Evolutionary conservation across 2,113 vertebrate species (phyloP).

Genomic region (Progne subis): DNA sequence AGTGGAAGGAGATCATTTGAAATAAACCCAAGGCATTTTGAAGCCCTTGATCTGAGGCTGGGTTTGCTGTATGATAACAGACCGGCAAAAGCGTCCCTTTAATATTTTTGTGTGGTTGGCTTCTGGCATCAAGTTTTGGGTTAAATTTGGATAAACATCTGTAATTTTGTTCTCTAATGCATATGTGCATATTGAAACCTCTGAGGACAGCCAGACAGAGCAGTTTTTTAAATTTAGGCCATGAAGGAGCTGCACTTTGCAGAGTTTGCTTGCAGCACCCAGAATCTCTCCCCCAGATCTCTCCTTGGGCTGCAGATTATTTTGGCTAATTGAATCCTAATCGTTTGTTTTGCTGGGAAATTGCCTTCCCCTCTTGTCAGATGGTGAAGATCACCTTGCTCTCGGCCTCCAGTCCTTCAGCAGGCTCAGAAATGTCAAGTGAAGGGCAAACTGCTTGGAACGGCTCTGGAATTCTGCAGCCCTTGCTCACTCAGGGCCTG

Average conservation of each 20-base stretch:
- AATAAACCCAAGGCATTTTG: not conserved
- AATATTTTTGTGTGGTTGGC: not conserved
- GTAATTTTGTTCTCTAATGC: not conserved
- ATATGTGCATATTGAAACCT: not conserved
- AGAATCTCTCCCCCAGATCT: not conserved
- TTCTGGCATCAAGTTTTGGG: not conserved
- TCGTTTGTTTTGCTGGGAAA: not conserved
- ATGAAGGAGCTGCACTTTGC: not conserved
- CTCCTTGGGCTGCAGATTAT: not conserved
- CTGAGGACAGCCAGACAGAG: not conserved
- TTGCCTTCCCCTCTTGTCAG: not conserved
- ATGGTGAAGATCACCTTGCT: not conserved
- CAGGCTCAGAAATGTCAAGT: slow-evolving; percentile 23
- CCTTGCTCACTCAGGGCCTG: not conserved
- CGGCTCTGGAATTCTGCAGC: not conserved
- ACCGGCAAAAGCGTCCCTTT: not conserved
- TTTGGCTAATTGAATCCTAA: slow-evolving; percentile 31
- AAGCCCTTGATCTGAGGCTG: not conserved
- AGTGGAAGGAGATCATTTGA: not conserved
- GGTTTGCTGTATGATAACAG: not conserved
- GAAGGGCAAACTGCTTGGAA: not conserved
- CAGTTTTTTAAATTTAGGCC: not conserved
- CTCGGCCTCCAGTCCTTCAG: not conserved
- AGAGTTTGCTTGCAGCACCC: not conserved
- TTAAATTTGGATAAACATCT: not conserved